A percentile compares a stretch with the other conserved stretches of the same genome.
Conservation (phyloP, 2,113 vertebrate genomes). For the Urocolius indicus region DNA sequence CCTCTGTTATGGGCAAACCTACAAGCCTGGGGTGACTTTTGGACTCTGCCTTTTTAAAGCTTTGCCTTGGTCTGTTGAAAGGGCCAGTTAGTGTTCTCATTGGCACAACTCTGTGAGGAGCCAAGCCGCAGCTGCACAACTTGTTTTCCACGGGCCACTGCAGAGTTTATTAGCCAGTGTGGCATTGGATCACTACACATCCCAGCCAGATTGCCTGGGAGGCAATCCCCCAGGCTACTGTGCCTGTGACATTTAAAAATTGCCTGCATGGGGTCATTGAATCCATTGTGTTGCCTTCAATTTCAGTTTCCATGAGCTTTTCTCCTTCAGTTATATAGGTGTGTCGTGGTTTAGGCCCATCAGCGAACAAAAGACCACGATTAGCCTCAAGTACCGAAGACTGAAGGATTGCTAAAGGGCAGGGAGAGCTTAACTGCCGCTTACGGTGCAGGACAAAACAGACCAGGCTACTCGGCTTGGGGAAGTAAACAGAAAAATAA, state of each 20-base stretch:
- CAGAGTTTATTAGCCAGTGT: not conserved
- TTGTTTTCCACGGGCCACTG: rapidly evolving
- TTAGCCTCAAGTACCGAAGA: too few species aligned
- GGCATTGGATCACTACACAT: rapidly evolving
- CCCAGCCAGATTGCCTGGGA: rapidly evolving
- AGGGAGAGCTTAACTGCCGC: too few species aligned
- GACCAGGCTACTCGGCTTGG: too few species aligned
- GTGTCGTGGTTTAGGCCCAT: too few species aligned
- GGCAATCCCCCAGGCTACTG: rapidly evolving
- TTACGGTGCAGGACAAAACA: too few species aligned
- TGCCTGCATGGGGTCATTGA: not conserved
- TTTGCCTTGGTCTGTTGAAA: not conserved
- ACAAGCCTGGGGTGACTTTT: not conserved
- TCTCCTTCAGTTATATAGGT: not conserved
- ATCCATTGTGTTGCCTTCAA: not conserved
- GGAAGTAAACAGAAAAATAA: too few species aligned
- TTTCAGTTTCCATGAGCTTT: not conserved
- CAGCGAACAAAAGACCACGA: too few species aligned
- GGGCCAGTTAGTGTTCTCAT: rapidly evolving
- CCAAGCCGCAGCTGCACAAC: not conserved
- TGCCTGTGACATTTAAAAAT: not conserved
- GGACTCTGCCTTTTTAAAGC: not conserved
- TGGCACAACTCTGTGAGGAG: rapidly evolving
- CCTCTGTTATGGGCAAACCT: not conserved
- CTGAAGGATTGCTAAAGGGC: too few species aligned